A percentile compares a stretch with the other conserved stretches of the same genome.
phyloP scores from a whole-genome alignment of 2,797 vertebrate species.

The Tarsius wallacei region DNA sequence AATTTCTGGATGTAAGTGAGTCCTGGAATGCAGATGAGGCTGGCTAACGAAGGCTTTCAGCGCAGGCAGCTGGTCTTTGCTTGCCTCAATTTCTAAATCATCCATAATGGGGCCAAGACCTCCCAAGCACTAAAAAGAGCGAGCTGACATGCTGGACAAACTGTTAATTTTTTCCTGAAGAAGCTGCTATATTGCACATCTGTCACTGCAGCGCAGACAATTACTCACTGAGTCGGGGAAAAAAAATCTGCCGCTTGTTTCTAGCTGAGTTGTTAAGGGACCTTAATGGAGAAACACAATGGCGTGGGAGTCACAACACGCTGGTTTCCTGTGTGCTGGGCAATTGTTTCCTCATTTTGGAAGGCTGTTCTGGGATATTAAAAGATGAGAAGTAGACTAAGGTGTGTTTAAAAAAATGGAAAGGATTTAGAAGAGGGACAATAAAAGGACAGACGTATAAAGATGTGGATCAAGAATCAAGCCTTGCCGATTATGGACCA shows the following conservation, averaged over 20 bases:
- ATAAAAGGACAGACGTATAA: background rate
- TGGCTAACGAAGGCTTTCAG: constrained; percentile 92
- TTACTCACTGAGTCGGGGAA: constrained; percentile 90
- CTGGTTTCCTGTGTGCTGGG: constrained; percentile 58
- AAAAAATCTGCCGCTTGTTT: constrained; percentile 89
- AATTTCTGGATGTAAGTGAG: constrained; percentile 93
- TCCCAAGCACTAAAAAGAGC: constrained; percentile 97
- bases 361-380: background rate
- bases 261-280: constrained; percentile 89
- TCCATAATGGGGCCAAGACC: constrained; percentile 99
- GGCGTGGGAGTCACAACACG: background rate
- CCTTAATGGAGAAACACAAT: constrained; percentile 86
- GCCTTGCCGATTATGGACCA: background rate
- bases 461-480: background rate
- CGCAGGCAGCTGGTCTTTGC: constrained; percentile 92
- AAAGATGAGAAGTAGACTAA: background rate
- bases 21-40: constrained; percentile 96
- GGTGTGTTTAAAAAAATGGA: background rate
- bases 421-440: background rate
- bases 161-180: constrained; percentile 97
- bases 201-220: constrained; percentile 96
- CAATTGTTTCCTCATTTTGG: constrained; percentile 28
- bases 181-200: constrained; percentile 97
- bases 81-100: constrained; percentile 98
- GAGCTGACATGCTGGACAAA: constrained; percentile 98